These are phyloP conservation scores for Coregonus ussuriensis DNA, from an alignment of 2,797 vertebrate species.

Conservation along the genomic window DNA sequence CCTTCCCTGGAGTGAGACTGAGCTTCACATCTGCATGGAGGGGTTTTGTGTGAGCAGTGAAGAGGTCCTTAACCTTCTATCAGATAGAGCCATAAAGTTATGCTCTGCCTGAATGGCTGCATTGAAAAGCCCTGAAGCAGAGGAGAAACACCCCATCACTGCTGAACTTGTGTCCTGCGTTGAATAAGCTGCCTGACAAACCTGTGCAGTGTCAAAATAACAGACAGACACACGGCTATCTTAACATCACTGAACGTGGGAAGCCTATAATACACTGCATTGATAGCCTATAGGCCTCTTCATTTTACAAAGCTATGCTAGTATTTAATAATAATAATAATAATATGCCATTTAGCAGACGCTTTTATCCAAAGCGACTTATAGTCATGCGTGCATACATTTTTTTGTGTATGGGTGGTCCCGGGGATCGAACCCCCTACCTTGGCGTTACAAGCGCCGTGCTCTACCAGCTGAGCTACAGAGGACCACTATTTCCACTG, in stretches of 20 bases:
- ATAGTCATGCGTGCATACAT: too few species aligned
- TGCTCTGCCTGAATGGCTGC: constrained; percentile 79
- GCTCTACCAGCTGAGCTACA: too few species aligned
- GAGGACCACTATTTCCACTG: too few species aligned
- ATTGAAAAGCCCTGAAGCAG: constrained; percentile 79
- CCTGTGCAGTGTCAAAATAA: not conserved
- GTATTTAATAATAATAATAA: too few species aligned
- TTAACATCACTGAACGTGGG: not conserved
- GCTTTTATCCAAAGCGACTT: too few species aligned
- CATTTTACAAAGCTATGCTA: too few species aligned
- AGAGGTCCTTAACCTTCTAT: constrained; percentile 84
- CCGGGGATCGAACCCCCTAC: too few species aligned
- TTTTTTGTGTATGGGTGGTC: too few species aligned
- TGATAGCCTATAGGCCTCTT: not conserved
- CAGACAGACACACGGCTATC: not conserved
- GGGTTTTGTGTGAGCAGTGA: constrained; percentile 77
- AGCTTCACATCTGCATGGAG: constrained; percentile 70
- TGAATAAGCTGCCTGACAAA: not conserved
- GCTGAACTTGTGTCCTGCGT: not conserved
- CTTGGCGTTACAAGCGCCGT: too few species aligned
- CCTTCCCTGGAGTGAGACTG: constrained; percentile 75
- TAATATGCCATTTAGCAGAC: too few species aligned
- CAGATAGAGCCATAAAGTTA: constrained; percentile 80
- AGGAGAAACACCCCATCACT: constrained; percentile 38
- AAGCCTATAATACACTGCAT: not conserved